Base-by-base conservation (phyloP, 2,797 vertebrate species). In the Calcarius lapponicus region DNA sequence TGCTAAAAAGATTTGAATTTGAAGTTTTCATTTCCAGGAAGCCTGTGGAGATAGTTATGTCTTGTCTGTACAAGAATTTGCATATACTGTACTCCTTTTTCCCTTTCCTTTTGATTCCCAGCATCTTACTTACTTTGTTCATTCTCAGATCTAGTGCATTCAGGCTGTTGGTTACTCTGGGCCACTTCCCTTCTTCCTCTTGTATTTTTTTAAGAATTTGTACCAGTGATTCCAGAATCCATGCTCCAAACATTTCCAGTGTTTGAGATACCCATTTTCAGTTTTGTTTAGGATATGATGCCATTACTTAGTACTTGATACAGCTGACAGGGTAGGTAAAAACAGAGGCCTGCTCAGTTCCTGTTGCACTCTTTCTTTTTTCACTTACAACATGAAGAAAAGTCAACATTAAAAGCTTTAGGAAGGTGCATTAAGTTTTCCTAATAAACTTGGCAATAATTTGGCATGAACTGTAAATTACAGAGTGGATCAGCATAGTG, bases 321-420 rank as follows among this genome's bases (percentile, higher is more conserved):
- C 7, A 70, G 28, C 22, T 56, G 28, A 15, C 13, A 19, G 42
- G 60, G 8, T 54, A 11, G 13, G n/a, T 78, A 45, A 71, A 67
- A 76, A 24, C 25, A 45, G 65, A 65, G 20, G 7, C 53, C 72
- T 64, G 38, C 70, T 54, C 17, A 24, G 3, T 78, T 88, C 34
- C 42, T 81, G 0, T 51, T 57, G 56, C 31, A 57, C 19, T 65
- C 25, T 2, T 43, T 51, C 13, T 9, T 2, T 73, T 80, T 87
- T 79, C 48, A 43, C 24, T 75, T 71, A 8, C 0, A 1, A 19
- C 0, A 0, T 70, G 36, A 76, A 62, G 51, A 54, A 75, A 62
- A 75, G 20, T 69, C 32, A 80, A 25, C 9, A 19, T 51, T 66
- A 66, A 83, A 91, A 90, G 34, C 53, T 86, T 71, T 73, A 86